These are phyloP conservation scores for Bombus affinis DNA, from an alignment of 1,140 invertebrate species.

Conservation along the genomic window DNA sequence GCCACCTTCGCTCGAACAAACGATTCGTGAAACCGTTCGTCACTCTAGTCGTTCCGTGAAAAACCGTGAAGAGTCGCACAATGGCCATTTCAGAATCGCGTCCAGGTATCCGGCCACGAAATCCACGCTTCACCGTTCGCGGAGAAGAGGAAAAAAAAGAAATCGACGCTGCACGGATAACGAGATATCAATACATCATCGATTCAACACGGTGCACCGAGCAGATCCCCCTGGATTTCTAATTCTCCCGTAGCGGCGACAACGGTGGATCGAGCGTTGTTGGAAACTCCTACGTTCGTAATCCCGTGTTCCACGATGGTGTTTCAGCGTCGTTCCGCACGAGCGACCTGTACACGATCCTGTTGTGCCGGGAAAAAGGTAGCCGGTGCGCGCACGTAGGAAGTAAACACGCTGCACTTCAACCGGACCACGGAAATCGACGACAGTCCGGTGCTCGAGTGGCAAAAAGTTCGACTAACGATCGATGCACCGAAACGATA, in stretches of 20 bases:
- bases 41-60: neutral
- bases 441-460: neutral
- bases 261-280: conserved; percentile 21
- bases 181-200: conserved; percentile 38
- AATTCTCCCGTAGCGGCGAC: conserved; percentile 22
- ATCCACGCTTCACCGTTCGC: neutral
- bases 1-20: neutral
- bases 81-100: neutral
- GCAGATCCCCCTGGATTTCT: conserved; percentile 19
- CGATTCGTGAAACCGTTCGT: neutral
- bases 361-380: conserved; percentile 33
- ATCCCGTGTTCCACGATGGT: conserved; percentile 43
- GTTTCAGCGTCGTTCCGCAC: conserved; percentile 62
- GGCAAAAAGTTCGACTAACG: conserved; percentile 36
- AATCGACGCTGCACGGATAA: conserved; percentile 28
- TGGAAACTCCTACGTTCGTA: conserved; percentile 46
- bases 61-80: neutral
- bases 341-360: conserved; percentile 53
- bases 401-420: conserved; percentile 54
- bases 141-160: neutral
- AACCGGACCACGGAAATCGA: conserved; percentile 48
- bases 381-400: conserved; percentile 45
- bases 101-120: neutral
- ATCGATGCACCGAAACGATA: conserved; percentile 27
- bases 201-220: conserved; percentile 16